These are phyloP conservation scores for Chrysina gloriosa DNA, from an alignment of 2,888 invertebrate genomes.

Conservation along the genomic window DNA sequence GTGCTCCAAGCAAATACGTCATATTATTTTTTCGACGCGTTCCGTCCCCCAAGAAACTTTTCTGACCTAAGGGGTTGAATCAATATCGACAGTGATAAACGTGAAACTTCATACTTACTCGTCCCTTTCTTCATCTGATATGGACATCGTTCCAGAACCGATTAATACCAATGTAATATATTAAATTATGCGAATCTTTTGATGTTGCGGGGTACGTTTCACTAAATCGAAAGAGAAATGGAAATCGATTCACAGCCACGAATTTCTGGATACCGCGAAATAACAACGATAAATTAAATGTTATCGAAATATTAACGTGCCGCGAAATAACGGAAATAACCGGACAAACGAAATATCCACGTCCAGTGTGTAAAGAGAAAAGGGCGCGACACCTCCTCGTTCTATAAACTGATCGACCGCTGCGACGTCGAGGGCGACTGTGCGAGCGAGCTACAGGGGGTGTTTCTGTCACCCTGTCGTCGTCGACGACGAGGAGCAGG, in stretches of 20 bases:
- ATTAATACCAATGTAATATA: neutral
- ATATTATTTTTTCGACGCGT: too few species aligned
- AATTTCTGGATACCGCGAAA: neutral
- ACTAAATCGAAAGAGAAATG: slow-evolving; percentile 1
- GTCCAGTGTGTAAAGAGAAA: neutral
- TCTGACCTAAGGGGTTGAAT: neutral
- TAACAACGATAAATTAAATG: too few species aligned
- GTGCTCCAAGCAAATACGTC: too few species aligned
- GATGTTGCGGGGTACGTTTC: too few species aligned
- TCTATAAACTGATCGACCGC: slow-evolving; percentile 19
- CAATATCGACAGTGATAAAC: neutral
- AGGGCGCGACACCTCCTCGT: slow-evolving; percentile 15
- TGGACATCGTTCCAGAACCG: slow-evolving; percentile 66
- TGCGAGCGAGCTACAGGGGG: slow-evolving; percentile 19
- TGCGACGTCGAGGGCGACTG: slow-evolving; percentile 10
- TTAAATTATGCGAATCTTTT: neutral
- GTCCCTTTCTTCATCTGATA: slow-evolving; percentile 77
- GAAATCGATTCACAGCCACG: slow-evolving; percentile 1
- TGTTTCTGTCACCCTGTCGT: neutral
- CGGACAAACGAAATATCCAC: slow-evolving; percentile 5
- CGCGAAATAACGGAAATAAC: slow-evolving; percentile 12
- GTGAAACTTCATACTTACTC: slow-evolving; percentile 72
- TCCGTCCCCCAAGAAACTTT: too few species aligned
- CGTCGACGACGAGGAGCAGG: neutral
- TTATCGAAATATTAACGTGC: neutral